A percentile compares a stretch with the other conserved stretches of the same genome.
phyloP scores from a whole-genome alignment of 2,113 vertebrate species.

The Turdus rufiventris region DNA sequence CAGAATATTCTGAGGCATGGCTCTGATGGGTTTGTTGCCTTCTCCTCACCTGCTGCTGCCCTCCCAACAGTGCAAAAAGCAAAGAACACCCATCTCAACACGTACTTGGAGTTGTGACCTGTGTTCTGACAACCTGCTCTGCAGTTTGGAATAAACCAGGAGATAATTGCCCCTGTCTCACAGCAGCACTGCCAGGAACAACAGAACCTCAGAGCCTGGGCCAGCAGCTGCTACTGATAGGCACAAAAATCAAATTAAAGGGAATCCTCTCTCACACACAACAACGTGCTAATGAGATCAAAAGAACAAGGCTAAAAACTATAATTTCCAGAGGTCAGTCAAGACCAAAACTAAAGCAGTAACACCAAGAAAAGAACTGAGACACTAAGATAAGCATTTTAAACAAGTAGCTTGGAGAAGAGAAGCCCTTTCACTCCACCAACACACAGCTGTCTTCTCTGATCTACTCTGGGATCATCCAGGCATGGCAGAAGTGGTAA shows the following conservation, averaged over 20 bases:
- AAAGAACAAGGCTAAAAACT: background rate
- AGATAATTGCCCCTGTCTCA: background rate
- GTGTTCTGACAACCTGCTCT: background rate
- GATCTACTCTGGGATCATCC: background rate
- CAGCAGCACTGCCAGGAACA: background rate
- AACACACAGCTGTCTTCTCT: background rate
- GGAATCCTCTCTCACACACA: background rate
- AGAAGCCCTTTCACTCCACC: background rate
- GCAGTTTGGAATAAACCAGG: background rate
- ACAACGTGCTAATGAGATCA: background rate
- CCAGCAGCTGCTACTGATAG: accelerated
- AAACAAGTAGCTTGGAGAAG: background rate
- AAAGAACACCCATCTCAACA: background rate
- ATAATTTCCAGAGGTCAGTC: background rate
- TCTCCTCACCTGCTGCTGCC: background rate
- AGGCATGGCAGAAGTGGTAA: background rate
- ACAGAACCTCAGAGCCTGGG: background rate
- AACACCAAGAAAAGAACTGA: background rate
- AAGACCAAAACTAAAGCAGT: background rate
- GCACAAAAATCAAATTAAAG: background rate
- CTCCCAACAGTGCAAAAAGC: background rate
- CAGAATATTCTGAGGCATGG: background rate
- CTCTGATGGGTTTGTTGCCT: background rate
- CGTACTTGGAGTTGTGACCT: background rate
- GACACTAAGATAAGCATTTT: background rate